Evolutionary conservation across 2,888 invertebrate species (phyloP), one percentile per base, ranked within the genome.

Genomic region (Lycophotia porphyrea): DNA sequence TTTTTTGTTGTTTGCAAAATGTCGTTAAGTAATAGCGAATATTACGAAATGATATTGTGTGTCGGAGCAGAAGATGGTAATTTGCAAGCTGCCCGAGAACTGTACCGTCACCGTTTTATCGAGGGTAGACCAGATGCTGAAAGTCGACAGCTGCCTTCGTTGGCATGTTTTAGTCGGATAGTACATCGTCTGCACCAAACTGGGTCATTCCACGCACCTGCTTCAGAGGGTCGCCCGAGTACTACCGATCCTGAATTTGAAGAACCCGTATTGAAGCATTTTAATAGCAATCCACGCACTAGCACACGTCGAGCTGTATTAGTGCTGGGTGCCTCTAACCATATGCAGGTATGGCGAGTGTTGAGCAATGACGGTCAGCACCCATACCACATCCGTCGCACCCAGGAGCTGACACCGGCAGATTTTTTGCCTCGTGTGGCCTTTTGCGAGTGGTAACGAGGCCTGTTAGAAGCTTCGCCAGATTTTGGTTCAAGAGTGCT

Each of bases 101-200:
- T 60, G 60, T 60, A 21, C 31, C 60, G 21, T 60, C 31, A 21
- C 31, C 60, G 61, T 11, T 63, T 63, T 63, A 63, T 39, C 34
- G 39, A 39, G 39, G 63, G 39, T 63, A 39, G 39, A 63, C 63
- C 63, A 39, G 63, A 63, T n/a, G 36, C 36, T n/a, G 15, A 63
- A 18, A n/a, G 39, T n/a, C 63, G 63, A 63, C n/a, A 63, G 34
- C n/a, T 63, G 63, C 36, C 63, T 63, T 39, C 63, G 61, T 63
- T 24, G 61, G 13, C 2, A 5, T 15, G 36, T 39, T 63, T 63
- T 63, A 39, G 63, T 63, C 63, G 63, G 39, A 63, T 63, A n/a
- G 63, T 63, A 63, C 63, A 63, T 39, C 63, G 63, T n/a, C 63
- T 39, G 36, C 34, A 63, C 36, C n/a, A 63, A 63, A 63, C 36